Conservation (phyloP, 2,113 vertebrate genomes). For the Agapornis roseicollis region DNA sequence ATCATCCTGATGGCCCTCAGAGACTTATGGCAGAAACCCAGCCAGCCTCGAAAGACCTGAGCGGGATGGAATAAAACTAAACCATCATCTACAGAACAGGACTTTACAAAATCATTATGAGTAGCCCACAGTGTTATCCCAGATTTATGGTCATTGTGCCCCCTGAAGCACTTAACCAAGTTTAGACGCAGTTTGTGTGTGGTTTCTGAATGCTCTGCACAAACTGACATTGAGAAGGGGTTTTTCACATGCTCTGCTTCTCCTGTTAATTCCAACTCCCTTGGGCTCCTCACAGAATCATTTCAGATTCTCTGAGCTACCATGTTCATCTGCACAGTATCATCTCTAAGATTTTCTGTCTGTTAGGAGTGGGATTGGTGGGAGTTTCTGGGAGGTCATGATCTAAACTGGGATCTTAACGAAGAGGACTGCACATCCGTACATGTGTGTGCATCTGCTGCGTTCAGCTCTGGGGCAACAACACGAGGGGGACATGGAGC, state of each 20-base stretch:
- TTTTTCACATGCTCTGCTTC: slow-evolving; percentile 16
- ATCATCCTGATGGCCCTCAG: slow-evolving; percentile 26
- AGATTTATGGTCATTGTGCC: slow-evolving; percentile 47
- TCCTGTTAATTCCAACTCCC: not conserved
- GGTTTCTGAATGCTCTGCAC: slow-evolving; percentile 26
- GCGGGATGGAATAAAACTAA: slow-evolving; percentile 40
- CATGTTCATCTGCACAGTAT: slow-evolving; percentile 28
- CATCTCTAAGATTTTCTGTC: slow-evolving; percentile 2
- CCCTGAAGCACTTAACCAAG: slow-evolving; percentile 38
- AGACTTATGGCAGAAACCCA: not conserved
- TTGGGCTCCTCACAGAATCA: slow-evolving; percentile 4
- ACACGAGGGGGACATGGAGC: not conserved
- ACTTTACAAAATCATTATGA: slow-evolving; percentile 47
- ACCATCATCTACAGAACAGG: slow-evolving; percentile 27
- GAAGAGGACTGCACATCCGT: not conserved
- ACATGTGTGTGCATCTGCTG: not conserved
- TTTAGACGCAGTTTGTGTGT: slow-evolving; percentile 37
- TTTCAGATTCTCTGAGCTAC: slow-evolving; percentile 25
- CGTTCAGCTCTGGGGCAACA: not conserved
- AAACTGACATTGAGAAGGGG: not conserved
- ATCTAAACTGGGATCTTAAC: not conserved
- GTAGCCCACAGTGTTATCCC: not conserved
- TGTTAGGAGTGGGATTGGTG: not conserved
- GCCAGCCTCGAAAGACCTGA: not conserved
- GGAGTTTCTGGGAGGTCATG: not conserved